Percentiles rank a stretch among this genome's conserved stretches.
Conservation (phyloP, 1,140 invertebrate genomes). For the Drosophila yakuba region DNA sequence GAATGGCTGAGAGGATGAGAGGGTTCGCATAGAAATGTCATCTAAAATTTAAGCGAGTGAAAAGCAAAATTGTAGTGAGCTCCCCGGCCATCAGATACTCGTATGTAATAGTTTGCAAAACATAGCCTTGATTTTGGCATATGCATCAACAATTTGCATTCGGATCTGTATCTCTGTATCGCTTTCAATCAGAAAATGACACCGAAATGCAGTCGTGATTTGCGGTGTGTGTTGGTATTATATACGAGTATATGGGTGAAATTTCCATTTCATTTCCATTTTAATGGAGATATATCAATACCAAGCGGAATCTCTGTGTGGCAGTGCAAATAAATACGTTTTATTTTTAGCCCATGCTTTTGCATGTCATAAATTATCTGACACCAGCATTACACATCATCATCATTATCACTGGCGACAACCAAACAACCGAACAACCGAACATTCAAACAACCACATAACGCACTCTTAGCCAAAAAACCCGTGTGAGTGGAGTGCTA, state of each 20-base stretch:
- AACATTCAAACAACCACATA: slow-evolving; percentile 4
- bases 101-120: background rate
- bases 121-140: slow-evolving; percentile 61
- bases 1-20: slow-evolving; percentile 38
- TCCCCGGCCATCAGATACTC: background rate
- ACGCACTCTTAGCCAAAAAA: slow-evolving; percentile 6
- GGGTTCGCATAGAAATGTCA: slow-evolving; percentile 66
- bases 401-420: slow-evolving; percentile 49
- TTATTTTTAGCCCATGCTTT: slow-evolving; percentile 44
- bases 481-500: slow-evolving; percentile 35
- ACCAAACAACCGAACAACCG: slow-evolving; percentile 8
- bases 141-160: slow-evolving; percentile 36
- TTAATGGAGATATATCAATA: slow-evolving; percentile 33
- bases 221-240: slow-evolving; percentile 15
- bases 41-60: slow-evolving; percentile 71
- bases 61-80: slow-evolving; percentile 32
- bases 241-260: too few relatives aligned
- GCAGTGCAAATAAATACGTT: slow-evolving; percentile 45
- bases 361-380: slow-evolving; percentile 55
- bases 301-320: slow-evolving; percentile 6
- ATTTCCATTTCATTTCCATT: slow-evolving; percentile 56
- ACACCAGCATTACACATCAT: slow-evolving; percentile 56
- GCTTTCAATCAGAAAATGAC: slow-evolving; percentile 26
- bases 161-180: slow-evolving; percentile 10
- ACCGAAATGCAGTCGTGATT: slow-evolving; percentile 40